Evolutionary conservation across 2,888 invertebrate species (phyloP), one percentile per base, ranked within the genome.

Genomic region (Drosophila borealis): DNA sequence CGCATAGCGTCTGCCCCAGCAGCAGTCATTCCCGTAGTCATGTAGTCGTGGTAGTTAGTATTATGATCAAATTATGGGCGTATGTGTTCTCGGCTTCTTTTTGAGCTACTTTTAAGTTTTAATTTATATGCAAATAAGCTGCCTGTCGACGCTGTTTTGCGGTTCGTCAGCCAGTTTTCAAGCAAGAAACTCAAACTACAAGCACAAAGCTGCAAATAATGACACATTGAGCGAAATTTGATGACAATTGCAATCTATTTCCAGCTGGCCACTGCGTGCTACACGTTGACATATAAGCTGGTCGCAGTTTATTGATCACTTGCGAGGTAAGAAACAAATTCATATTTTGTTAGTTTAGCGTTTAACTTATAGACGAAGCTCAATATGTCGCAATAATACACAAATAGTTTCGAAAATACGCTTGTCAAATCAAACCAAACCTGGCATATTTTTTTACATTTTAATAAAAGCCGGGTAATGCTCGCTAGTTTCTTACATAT

Each of bases 51-150:
- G 33, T 60, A 55, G 48, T 46, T 46, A 70, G 53, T 60, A 60
- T 50, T 60, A 66, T 55, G 60, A 63, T 62, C 62, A 67, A 57
- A 59, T 70, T 60, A 61, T 67, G 60, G 36, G 33, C 33, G 57
- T 68, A 51, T 65, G 60, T 61, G 54, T 46, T 60, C 42, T 59
- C 36, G 49, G 55, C 66, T 54, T 51, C 54, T 70, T 61, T 76
- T 61, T 55, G 46, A 68, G 67, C 61, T 51, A 72, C 67, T 70
- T 74, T 88, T 79, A 71, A 74, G 81, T 83, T 85, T 88, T 88
- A 85, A 85, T 85, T 88, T 85, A 85, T 85, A 88, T 85, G 85
- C 80, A 85, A 85, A 88, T 85, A 80, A 85, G 81, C 69, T 67
- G 51, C 41, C 71, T 51, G 68, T 50, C 74, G 59, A 53, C 36